A percentile compares a stretch with the other conserved stretches of the same genome.
Evolutionary conservation across 2,113 vertebrate species (phyloP).

Genomic region (Pseudonaja textilis): DNA sequence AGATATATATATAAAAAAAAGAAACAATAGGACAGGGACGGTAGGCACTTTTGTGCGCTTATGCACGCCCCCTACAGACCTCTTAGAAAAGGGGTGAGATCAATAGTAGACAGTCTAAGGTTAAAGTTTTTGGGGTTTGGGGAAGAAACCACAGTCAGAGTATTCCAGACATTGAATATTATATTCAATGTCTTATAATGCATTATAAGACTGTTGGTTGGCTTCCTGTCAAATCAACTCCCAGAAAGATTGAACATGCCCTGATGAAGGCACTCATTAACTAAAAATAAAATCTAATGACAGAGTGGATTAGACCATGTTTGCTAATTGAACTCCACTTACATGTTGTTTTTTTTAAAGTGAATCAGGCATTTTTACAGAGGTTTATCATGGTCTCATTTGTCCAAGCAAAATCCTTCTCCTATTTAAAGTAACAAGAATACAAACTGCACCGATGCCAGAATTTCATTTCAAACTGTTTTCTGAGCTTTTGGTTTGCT

Average conservation of each 20-base stretch:
- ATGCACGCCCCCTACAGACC: no score
- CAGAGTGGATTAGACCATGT: background rate
- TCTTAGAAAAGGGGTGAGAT: no score
- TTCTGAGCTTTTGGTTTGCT: constrained; percentile 40
- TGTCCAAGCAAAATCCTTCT: background rate
- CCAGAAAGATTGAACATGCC: background rate
- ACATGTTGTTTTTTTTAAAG: no score
- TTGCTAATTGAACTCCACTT: background rate
- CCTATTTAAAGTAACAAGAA: background rate
- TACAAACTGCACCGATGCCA: background rate
- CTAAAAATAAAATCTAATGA: constrained; percentile 31
- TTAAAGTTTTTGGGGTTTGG: no score
- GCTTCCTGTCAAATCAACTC: background rate
- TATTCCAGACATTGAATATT: no score
- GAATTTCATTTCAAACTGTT: constrained; percentile 21
- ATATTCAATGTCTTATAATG: no score
- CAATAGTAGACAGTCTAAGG: no score
- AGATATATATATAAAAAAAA: no score
- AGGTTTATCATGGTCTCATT: background rate
- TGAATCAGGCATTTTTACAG: background rate
- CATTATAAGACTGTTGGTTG: background rate
- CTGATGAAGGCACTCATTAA: constrained; percentile 11
- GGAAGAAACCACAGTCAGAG: no score
- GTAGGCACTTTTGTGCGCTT: no score
- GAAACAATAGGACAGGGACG: no score